A percentile compares a stretch with the other conserved stretches of the same genome.
Conservation (phyloP, 2,888 invertebrate genomes). For the Caenorhabditis zanzibari region DNA sequence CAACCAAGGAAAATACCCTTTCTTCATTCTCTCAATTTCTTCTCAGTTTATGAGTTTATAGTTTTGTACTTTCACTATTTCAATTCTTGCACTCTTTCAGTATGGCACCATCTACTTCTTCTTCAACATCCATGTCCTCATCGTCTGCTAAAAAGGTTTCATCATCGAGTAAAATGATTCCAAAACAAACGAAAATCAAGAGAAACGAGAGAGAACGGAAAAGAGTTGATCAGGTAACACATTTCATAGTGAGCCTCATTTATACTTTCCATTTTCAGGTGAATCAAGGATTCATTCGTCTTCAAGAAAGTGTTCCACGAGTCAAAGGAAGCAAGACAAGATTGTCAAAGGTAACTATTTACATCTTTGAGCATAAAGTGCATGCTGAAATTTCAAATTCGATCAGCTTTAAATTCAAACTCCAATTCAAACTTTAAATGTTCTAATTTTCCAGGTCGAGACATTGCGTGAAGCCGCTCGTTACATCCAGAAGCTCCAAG, state of each 20-base stretch:
- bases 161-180: conserved; percentile 31
- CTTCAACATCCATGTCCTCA: conserved; percentile 5
- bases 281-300: conserved; percentile 69
- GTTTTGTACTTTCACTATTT: neutral
- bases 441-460: conserved; percentile 66
- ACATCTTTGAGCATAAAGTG: too few species aligned
- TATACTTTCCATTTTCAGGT: conserved; percentile 57
- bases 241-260: neutral
- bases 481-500: conserved; percentile 68
- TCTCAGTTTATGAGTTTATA: conserved; percentile 12
- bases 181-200: conserved; percentile 56
- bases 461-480: conserved; percentile 72
- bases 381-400: too few species aligned
- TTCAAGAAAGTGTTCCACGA: conserved; percentile 65
- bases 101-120: conserved; percentile 40
- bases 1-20: neutral
- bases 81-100: conserved; percentile 12
- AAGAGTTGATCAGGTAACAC: conserved; percentile 69
- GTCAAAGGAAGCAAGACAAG: conserved; percentile 57
- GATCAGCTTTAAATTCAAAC: too few species aligned
- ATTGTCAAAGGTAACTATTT: conserved; percentile 66
- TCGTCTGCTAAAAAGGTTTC: conserved; percentile 24
- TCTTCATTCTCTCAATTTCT: neutral
- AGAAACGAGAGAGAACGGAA: conserved; percentile 71
- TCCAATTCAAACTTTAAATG: too few species aligned